Evolutionary conservation across 2,888 invertebrate species (phyloP), one percentile per base, ranked within the genome.

Genomic region (Hirtodrosophila cameraria): DNA sequence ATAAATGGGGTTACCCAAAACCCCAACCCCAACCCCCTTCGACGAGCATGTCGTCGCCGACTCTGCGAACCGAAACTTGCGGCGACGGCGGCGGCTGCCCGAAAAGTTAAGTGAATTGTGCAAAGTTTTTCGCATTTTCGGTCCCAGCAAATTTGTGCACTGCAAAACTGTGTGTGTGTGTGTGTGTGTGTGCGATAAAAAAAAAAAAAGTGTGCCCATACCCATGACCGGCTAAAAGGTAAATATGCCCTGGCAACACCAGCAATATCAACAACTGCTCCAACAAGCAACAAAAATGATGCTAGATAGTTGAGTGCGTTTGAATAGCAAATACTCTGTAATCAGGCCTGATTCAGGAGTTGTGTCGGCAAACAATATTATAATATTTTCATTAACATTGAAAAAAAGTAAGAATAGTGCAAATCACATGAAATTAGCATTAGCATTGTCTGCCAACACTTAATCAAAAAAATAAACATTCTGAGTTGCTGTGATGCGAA

Each of bases 51-150:
- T 31, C 41, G 55, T 38, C 43, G 43, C 28, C 43, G 53, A 57
- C 50, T 66, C 33, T 43, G 31, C 50, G 25, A 43, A 54, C 61
- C 42, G 18, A 63, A 84, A 81, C 84, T 86, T 81, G 86, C 46
- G 74, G 35, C 68, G 31, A 15, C 48, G 77, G 57, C 48, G 77
- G 54, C 66, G 61, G 62, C 65, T 62, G 67, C 69, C 86, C 73
- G 38, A 82, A 78, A 82, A 82, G 82, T 82, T 82, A 82, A 82
- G 87, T 82, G 82, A 82, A 82, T 82, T 87, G 87, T 85, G 87
- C 61, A 70, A 82, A 82, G 86, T 83, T 82, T 87, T 82, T 74
- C 70, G 57, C 70, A 23, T 63, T 74, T 66, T 80, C 62, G 83
- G 54, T 68, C 27, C 57, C 78, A 73, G 83, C 69, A 85, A 82